Evolutionary conservation across 2,797 vertebrate species (phyloP).

Genomic region (Phrynocephalus vlangalii): DNA sequence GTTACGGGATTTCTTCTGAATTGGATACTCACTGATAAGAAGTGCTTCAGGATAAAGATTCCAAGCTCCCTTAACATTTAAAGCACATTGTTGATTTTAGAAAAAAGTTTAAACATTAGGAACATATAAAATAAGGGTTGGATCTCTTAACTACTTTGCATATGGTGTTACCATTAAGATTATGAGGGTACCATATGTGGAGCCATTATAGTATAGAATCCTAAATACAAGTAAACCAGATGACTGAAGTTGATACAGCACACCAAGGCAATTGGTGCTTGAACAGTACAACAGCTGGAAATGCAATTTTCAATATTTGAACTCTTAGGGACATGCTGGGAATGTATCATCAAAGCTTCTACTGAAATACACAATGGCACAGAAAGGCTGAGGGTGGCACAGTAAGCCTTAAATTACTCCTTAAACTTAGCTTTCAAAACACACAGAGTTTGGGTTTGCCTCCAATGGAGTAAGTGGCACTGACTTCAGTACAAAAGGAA

Average conservation of each 20-base stretch:
- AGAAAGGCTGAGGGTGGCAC: conserved; percentile 43
- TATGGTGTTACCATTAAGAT: conserved; percentile 50
- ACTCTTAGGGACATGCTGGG: conserved; percentile 25
- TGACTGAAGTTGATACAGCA: conserved; percentile 43
- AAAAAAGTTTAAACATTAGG: conserved; percentile 36
- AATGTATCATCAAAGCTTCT: conserved; percentile 43
- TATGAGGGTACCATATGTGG: conserved; percentile 53
- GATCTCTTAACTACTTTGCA: conserved; percentile 40
- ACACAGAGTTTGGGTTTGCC: conserved; percentile 19
- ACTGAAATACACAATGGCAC: conserved; percentile 24
- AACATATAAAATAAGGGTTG: conserved; percentile 38
- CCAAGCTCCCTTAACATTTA: conserved; percentile 54
- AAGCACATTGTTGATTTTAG: conserved; percentile 9
- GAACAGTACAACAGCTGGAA: conserved; percentile 57
- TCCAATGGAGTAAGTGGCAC: conserved; percentile 14
- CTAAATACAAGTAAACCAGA: conserved; percentile 55
- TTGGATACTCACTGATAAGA: conserved; percentile 5
- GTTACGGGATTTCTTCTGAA: neutral
- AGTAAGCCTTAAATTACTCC: conserved; percentile 7
- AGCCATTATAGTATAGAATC: conserved; percentile 59
- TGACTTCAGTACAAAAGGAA: conserved; percentile 38
- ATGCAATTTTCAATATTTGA: conserved; percentile 8
- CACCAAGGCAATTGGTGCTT: conserved; percentile 8
- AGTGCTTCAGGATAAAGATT: conserved; percentile 34
- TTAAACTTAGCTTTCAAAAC: conserved; percentile 25